phyloP scores from a whole-genome alignment of 2,888 invertebrate genomes.

The Netelia fuscicornis region DNA sequence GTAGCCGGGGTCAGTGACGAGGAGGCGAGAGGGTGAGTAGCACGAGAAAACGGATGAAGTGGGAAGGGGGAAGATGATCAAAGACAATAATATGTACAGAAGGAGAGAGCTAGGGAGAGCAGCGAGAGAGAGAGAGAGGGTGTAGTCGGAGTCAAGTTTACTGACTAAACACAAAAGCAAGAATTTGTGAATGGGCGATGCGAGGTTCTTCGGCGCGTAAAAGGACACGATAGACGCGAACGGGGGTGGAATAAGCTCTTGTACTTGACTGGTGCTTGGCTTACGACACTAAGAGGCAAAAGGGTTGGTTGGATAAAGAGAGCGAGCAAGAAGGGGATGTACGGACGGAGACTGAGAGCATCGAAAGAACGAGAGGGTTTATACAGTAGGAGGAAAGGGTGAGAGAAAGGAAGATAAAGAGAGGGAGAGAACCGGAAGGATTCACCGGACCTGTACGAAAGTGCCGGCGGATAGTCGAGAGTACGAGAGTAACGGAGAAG shows the following conservation, averaged over 20 bases:
- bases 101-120: no score
- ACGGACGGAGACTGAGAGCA: constrained; percentile 16
- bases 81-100: constrained; percentile 22
- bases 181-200: constrained; percentile 55
- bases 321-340: constrained; percentile 21
- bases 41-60: constrained; percentile 15
- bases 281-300: constrained; percentile 59
- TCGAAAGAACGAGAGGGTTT: constrained; percentile 33
- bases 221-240: constrained; percentile 19
- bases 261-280: constrained; percentile 63
- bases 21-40: constrained; percentile 46
- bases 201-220: constrained; percentile 23
- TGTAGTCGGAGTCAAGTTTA: constrained; percentile 52
- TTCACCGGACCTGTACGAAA: constrained; percentile 53
- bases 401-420: background rate
- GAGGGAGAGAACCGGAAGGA: constrained; percentile 48
- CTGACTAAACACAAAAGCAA: constrained; percentile 60
- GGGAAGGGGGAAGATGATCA: constrained; percentile 6
- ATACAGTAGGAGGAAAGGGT: background rate
- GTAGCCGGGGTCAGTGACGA: constrained; percentile 13
- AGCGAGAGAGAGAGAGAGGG: constrained; percentile 29
- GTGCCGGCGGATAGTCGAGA: constrained; percentile 40
- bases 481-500: constrained; percentile 13
- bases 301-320: constrained; percentile 45
- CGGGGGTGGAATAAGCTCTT: constrained; percentile 59